Conservation (phyloP, 1,140 invertebrate genomes). For the Hycleus cichorii region DNA sequence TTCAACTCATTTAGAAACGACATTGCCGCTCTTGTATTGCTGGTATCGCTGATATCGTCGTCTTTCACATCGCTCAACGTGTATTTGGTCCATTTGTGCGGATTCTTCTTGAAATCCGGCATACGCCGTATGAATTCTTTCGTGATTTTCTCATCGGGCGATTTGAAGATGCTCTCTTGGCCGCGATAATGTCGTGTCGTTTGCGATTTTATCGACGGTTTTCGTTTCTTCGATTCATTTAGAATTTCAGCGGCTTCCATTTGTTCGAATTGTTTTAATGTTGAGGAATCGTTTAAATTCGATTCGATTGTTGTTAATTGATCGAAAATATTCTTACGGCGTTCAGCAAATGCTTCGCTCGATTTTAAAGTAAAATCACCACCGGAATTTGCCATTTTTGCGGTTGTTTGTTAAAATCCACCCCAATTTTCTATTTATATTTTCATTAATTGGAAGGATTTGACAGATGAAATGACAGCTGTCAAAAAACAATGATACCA, state of each 20-base stretch:
- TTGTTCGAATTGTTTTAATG: slow-evolving; percentile 18
- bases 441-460: too few relatives aligned
- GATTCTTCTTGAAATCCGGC: slow-evolving; percentile 65
- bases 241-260: slow-evolving; percentile 37
- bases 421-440: too few relatives aligned
- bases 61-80: slow-evolving; percentile 60
- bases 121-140: slow-evolving; percentile 40
- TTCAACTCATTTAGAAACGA: slow-evolving; percentile 60
- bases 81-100: slow-evolving; percentile 71
- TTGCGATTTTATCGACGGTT: slow-evolving; percentile 14
- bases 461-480: too few relatives aligned
- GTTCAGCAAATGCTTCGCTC: slow-evolving; percentile 27
- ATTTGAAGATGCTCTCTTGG: slow-evolving; percentile 70
- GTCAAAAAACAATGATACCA: too few relatives aligned
- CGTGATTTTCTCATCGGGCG: slow-evolving; percentile 50
- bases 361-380: slow-evolving; percentile 15
- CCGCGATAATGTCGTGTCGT: slow-evolving; percentile 55
- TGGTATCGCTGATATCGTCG: slow-evolving; percentile 64
- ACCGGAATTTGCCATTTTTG: slow-evolving; percentile 5
- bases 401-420: too few relatives aligned
- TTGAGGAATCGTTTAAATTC: slow-evolving; percentile 24
- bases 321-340: slow-evolving; percentile 42
- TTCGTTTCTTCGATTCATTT: background rate
- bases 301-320: slow-evolving; percentile 36
- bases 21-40: slow-evolving; percentile 63